Conservation (phyloP, 2,888 invertebrate species). For the Digitonthophagus gazella region DNA sequence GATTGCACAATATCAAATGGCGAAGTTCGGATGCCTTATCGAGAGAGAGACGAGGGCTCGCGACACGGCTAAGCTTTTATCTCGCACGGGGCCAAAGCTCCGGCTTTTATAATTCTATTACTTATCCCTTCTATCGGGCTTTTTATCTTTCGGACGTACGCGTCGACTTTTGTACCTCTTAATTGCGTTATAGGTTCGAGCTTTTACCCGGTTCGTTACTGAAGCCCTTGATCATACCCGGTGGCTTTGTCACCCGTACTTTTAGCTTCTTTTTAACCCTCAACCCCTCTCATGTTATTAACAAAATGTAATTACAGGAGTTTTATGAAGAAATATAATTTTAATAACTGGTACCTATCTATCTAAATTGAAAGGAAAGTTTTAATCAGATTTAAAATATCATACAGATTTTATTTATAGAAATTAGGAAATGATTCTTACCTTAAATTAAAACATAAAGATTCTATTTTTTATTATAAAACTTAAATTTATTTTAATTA, state of each 20-base stretch:
- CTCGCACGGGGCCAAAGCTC: slow-evolving; percentile 35
- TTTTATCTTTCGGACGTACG: slow-evolving; percentile 48
- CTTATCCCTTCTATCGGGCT: slow-evolving; percentile 46
- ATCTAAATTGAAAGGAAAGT: too few relatives aligned
- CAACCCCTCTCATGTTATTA: too few relatives aligned
- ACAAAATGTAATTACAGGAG: too few relatives aligned
- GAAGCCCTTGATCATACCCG: not conserved
- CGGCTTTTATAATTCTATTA: slow-evolving; percentile 48
- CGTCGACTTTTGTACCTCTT: slow-evolving; percentile 47
- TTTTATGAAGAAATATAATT: too few relatives aligned
- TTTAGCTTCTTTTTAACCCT: too few relatives aligned
- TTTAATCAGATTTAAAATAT: too few relatives aligned
- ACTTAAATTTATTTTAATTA: too few relatives aligned
- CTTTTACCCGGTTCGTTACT: slow-evolving; percentile 17
- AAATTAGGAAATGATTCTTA: too few relatives aligned
- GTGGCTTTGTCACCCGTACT: not conserved
- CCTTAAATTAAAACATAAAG: too few relatives aligned
- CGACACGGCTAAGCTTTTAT: slow-evolving; percentile 36
- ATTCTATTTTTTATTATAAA: too few relatives aligned
- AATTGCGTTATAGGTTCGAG: slow-evolving; percentile 36
- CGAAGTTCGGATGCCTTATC: slow-evolving; percentile 36
- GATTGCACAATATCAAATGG: slow-evolving; percentile 37
- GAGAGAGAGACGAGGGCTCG: slow-evolving; percentile 21
- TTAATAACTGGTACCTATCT: too few relatives aligned
- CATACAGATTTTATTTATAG: too few relatives aligned